Conservation (phyloP, 2,113 vertebrate genomes). For the Cephalopholis sonnerati region DNA sequence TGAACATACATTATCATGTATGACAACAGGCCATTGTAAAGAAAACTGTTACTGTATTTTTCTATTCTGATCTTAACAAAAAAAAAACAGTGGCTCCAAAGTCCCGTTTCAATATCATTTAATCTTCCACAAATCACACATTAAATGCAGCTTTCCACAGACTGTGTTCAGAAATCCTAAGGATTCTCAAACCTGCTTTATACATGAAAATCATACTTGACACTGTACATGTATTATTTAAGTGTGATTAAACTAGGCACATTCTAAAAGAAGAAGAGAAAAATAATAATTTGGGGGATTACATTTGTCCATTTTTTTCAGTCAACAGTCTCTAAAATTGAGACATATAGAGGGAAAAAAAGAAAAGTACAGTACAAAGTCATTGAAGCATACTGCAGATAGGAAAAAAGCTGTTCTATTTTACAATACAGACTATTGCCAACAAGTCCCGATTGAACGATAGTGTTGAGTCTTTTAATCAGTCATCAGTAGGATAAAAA, state of each 20-base stretch:
- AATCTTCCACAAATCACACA: constrained; percentile 56
- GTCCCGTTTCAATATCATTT: constrained; percentile 36
- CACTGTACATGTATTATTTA: constrained; percentile 52
- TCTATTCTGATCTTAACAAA: constrained; percentile 1
- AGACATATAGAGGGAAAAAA: constrained; percentile 29
- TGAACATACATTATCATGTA: constrained; percentile 9
- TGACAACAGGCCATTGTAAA: constrained; percentile 15
- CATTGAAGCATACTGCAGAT: constrained; percentile 35
- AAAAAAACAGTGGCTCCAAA: constrained; percentile 15
- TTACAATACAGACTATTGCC: constrained; percentile 38
- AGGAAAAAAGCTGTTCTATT: constrained; percentile 42
- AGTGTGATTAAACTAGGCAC: constrained; percentile 46
- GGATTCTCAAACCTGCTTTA: constrained; percentile 36
- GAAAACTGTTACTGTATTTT: background rate
- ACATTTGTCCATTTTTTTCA: constrained; percentile 32
- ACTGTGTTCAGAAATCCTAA: constrained; percentile 36
- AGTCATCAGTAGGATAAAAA: constrained; percentile 14
- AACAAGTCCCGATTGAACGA: constrained; percentile 35
- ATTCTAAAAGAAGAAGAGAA: constrained; percentile 44
- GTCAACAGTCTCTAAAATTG: constrained; percentile 39
- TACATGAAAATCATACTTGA: constrained; percentile 49
- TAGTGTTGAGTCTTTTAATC: constrained; percentile 1
- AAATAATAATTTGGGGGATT: background rate
- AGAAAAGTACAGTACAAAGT: constrained; percentile 53
- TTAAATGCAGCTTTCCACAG: constrained; percentile 35